Evolutionary conservation across 1,140 invertebrate genomes (phyloP), one percentile per base, ranked within the genome.

Genomic region (Pseudobourletiella spinata): DNA sequence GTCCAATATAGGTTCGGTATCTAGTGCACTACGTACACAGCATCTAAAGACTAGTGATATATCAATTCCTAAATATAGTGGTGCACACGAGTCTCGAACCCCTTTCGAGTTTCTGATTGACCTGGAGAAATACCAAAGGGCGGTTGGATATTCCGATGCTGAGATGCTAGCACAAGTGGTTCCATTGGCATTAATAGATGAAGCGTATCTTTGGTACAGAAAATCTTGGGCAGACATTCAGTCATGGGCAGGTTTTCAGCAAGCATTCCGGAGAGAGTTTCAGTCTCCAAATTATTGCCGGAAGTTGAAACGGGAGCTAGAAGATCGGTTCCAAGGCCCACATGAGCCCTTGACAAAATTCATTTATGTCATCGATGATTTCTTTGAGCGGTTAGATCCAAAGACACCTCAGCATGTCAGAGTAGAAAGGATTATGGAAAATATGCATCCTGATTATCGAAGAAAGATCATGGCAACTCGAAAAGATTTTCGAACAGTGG

Each of bases 41-140:
- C 63, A 64, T 35, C 24, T 64, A 25, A 64, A 64, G 18, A 52
- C 46, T 11, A 42, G 30, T 2, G 57, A 59, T 16, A 30, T 64
- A 0, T 30, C 22, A 18, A 64, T 64, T 32, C 64, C 64, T 2
- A 58, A 20, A 3, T 65, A 51, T 20, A 24, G 20, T 20, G 64
- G 64, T 1, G 52, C 58, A 0, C 3, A 15, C n/a, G 64, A 65
- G 15, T 1, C 16, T 2, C 51, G 58, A 24, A 61, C 63, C 0
- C 52, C 64, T 0, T 65, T 26, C 32, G 64, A 65, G 20, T 65
- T 61, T 51, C 18, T 65, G 24, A 28, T 61, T 15, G 59, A 65
- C 35, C 18, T 65, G 3, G 42, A 57, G 22, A 65, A 65, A 44
- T 65, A 61, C 24, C 16, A 50, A 32, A 4, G n/a, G 2, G 46